Evolutionary conservation across 2,888 invertebrate species (phyloP).

Genomic region (Ormyrus rosae): DNA sequence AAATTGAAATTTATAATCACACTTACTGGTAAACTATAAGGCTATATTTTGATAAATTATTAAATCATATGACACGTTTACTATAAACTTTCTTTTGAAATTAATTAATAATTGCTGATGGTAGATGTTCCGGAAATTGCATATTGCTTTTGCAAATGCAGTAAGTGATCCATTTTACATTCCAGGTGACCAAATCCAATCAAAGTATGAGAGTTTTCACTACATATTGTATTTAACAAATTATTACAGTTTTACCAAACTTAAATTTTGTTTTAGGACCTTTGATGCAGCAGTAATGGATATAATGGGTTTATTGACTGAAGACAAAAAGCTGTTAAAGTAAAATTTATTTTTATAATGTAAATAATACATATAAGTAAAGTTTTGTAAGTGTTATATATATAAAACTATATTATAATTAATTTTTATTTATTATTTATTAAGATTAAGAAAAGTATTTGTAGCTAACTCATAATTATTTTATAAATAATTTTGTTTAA

Average conservation of each 20-base stretch:
- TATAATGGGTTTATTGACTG: constrained; percentile 67
- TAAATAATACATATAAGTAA: too few species aligned
- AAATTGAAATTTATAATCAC: neutral
- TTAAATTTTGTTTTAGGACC: constrained; percentile 63
- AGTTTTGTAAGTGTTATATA: too few species aligned
- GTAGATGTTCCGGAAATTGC: constrained; percentile 92
- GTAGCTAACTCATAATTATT: too few species aligned
- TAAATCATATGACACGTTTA: constrained; percentile 4
- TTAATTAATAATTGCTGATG: constrained; percentile 54
- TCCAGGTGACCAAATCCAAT: constrained; percentile 92
- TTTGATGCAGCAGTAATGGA: constrained; percentile 70
- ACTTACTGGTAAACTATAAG: neutral
- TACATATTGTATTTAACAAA: constrained; percentile 26
- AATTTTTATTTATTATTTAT: too few species aligned
- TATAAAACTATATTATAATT: too few species aligned
- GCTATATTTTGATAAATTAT: constrained; percentile 1
- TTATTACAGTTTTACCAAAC: neutral
- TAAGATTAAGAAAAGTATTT: too few species aligned
- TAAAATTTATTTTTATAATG: neutral
- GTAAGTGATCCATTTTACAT: constrained; percentile 98
- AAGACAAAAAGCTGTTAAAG: constrained; percentile 41
- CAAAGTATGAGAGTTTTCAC: constrained; percentile 81
- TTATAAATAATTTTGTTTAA: neutral
- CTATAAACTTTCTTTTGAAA: constrained; percentile 1
- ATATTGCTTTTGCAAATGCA: constrained; percentile 94